Evolutionary conservation across 23 tunicate species (phyloP), one percentile per base, ranked within the genome.

Genomic region (Phallusia fumigata): DNA sequence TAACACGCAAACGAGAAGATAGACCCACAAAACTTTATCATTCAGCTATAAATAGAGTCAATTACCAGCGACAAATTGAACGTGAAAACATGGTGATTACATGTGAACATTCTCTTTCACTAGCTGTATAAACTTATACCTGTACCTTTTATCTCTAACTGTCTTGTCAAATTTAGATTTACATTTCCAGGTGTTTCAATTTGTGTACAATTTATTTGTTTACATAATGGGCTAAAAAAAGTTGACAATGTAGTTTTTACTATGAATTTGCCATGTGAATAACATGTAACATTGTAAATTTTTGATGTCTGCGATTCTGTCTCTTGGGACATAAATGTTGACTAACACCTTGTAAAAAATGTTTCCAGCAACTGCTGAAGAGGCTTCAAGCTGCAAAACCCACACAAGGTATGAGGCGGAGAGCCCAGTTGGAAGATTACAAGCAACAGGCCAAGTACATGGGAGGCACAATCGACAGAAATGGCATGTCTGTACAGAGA

Each of bases 31-130:
- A 83, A 51, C 50, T 94, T 19, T 94, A 94, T 52, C 98, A 94
- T 85, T 75, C 91, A 12, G 94, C 93, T 8, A 74, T 82, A 8
- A 94, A 94, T 52, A 58, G 98, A 74, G 49, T 87, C 16, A 84
- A 91, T 22, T 78, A 81, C 28, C 98, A 94, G 69, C 76, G 79
- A 80, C 83, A 83, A 75, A 89, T 94, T 65, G 98, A 94, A 79
- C 77, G 93, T 32, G 98, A 94, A 75, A 94, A 94, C 58, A 53
- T 94, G 85, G 90, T 91, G 10, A 40, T 40, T 10, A 10, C 47
- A 40, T 40, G 47, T 3, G 10, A 40, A 40, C 47, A 40, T 40
- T 5, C 10, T 40, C 10, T 40, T 40, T n/a, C n/a, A n/a, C n/a
- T n/a, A n/a, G n/a, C n/a, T n/a, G n/a, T n/a, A n/a, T n/a, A n/a